Percentiles rank a stretch among this genome's conserved stretches.
Evolutionary conservation across 2,113 vertebrate species (phyloP).

Genomic region (Oenanthe melanoleuca): DNA sequence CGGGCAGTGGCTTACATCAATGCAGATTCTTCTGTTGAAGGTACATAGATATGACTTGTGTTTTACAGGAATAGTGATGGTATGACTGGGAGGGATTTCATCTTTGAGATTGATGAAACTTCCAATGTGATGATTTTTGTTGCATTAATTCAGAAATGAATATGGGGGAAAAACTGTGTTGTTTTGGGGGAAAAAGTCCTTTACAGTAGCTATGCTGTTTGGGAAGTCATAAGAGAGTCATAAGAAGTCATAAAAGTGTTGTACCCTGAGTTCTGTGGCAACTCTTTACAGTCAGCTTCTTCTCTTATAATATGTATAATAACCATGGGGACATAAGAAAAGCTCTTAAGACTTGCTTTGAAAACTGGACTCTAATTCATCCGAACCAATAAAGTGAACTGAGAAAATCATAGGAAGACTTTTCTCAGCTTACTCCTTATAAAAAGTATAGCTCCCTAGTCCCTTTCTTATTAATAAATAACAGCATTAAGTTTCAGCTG

Average conservation of each 20-base stretch:
- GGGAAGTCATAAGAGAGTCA: neutral
- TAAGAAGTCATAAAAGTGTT: neutral
- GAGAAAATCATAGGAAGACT: neutral
- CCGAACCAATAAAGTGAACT: neutral
- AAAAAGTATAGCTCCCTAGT: neutral
- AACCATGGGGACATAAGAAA: neutral
- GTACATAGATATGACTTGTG: slow-evolving; percentile 53
- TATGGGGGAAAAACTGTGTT: neutral
- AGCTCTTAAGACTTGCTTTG: neutral
- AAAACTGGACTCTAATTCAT: neutral
- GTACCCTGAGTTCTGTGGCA: neutral
- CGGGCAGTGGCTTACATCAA: slow-evolving; percentile 95
- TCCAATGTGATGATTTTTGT: neutral
- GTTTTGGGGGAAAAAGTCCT: neutral
- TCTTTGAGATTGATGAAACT: neutral
- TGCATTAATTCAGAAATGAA: neutral
- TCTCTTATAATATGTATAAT: rapidly evolving
- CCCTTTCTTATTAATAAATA: neutral
- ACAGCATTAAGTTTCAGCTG: neutral
- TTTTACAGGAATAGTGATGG: neutral
- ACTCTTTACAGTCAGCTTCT: neutral
- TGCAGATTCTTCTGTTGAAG: slow-evolving; percentile 93
- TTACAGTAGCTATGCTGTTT: neutral
- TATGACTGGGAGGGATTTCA: neutral
- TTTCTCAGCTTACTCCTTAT: neutral